phyloP scores from a whole-genome alignment of 2,797 vertebrate genomes.

The Morus bassanus region DNA sequence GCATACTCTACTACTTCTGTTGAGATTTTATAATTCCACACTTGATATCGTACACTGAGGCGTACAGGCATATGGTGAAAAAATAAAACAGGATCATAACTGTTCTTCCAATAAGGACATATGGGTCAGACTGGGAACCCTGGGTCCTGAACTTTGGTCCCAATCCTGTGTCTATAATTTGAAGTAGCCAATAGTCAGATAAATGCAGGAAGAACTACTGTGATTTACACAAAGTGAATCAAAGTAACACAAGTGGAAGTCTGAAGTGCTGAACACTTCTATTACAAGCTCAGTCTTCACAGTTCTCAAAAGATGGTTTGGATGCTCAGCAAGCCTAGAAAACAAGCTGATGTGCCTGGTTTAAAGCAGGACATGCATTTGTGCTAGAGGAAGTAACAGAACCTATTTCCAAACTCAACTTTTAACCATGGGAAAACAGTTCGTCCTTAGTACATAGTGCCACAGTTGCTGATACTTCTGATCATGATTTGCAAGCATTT shows the following conservation, averaged over 20 bases:
- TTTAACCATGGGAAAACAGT: background rate
- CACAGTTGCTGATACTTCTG: background rate
- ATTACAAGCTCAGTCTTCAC: background rate
- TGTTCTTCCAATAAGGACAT: background rate
- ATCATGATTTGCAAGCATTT: background rate
- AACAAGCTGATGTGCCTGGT: background rate
- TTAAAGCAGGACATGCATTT: background rate
- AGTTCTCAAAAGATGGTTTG: background rate
- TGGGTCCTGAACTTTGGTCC: background rate
- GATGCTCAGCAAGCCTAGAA: background rate
- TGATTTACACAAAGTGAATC: background rate
- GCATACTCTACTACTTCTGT: background rate
- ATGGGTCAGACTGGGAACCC: background rate
- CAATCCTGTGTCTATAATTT: background rate
- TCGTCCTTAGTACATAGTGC: background rate
- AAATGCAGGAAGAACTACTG: background rate
- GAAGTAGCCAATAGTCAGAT: background rate
- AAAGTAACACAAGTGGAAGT: background rate
- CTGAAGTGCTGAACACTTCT: background rate
- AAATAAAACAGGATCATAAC: background rate
- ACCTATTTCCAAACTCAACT: background rate
- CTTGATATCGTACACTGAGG: accelerated
- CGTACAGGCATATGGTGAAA: background rate
- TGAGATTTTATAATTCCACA: background rate
- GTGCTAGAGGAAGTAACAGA: background rate